Base-by-base conservation (phyloP, 2,888 invertebrate genomes). In the Pecten maximus region DNA sequence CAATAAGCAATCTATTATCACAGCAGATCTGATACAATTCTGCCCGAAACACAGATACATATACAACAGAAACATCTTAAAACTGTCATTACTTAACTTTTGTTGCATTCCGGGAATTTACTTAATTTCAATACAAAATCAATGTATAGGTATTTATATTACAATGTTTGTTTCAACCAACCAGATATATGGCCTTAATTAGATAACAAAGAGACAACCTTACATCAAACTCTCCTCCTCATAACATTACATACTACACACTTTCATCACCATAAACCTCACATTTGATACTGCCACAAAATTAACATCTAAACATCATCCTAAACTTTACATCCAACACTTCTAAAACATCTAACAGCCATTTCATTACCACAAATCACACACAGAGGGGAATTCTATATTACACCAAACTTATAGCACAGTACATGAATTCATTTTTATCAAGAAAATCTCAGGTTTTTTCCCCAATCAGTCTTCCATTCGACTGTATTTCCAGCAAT, bases 321-420 rank as follows among this genome's bases (percentile, higher is more conserved):
- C 2, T n/a, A 60, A 23, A 60, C 3, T 23, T 23, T 0, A 23
- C 23, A n/a, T 60, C 60, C 60, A 60, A 60, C 60, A 60, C 23
- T 35, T 35, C 3, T 28, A 44, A 54, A 54, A 54, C 23, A 19
- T 74, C 35, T 35, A 74, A 74, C 74, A 74, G 74, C 35, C 74
- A 74, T 60, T 60, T 60, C 60, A 60, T 74, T 74, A 74, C 74
- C 74, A 74, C 74, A 74, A 74, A 74, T 74, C 74, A 74, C 15
- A 74, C 12, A 74, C 28, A 28, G 44, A 44, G 44, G 35, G 15
- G 19, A 74, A 15, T 74, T 74, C 28, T 74, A 74, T 28, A 74
- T 35, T 28, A 74, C 28, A 28, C 35, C 28, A 74, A n/a, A n/a
- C 54, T 23, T 19, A 23, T 54, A 54, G 74, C 35, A 35, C 74